Conservation (phyloP, 2,888 invertebrate species). For the Acrobasis repandana region DNA sequence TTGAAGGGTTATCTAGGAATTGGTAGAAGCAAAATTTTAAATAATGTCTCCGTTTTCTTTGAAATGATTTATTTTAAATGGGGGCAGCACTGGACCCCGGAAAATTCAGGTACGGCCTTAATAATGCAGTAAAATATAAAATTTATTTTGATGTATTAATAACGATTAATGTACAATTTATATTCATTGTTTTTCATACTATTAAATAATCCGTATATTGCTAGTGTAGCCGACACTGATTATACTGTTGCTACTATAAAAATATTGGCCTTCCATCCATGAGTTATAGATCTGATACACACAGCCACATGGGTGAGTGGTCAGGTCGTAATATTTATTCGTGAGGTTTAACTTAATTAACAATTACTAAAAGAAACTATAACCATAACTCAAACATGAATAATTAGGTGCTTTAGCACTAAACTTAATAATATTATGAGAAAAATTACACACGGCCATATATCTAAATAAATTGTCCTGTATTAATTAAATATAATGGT, state of each 20-base stretch:
- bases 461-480: constrained; percentile 67
- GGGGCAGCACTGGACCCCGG: too few species aligned
- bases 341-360: constrained; percentile 41
- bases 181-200: not conserved
- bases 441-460: constrained; percentile 63
- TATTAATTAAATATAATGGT: constrained; percentile 74
- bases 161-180: not conserved
- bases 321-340: constrained; percentile 39
- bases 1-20: too few species aligned
- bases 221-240: not conserved
- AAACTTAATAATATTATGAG: constrained; percentile 54
- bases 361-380: constrained; percentile 51
- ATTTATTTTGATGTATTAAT: not conserved
- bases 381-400: constrained; percentile 59
- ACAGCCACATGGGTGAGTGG: constrained; percentile 21
- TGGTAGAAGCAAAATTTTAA: too few species aligned
- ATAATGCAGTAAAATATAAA: not conserved
- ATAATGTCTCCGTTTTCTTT: too few species aligned
- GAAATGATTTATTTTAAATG: too few species aligned
- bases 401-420: constrained; percentile 51
- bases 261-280: constrained; percentile 3
- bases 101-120: too few species aligned
- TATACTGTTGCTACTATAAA: not conserved
- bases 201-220: not conserved
- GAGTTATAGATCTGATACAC: constrained; percentile 20